Evolutionary conservation across 2,113 vertebrate genomes (phyloP), one percentile per base, ranked within the genome.

Genomic region (Mirza zaza): DNA sequence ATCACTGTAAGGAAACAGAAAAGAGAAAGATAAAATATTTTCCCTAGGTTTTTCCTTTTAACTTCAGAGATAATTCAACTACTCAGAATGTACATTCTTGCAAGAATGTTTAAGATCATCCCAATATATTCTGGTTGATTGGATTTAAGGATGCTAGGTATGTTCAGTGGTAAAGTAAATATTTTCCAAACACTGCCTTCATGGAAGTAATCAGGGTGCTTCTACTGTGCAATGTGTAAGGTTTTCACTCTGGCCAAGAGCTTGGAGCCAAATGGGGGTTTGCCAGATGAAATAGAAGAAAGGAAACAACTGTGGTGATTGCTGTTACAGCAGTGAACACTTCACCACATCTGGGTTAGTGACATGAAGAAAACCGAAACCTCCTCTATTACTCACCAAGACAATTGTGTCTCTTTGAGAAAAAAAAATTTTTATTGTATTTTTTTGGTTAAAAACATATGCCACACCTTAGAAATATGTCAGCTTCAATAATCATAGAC

Each of bases 211-310:
- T 95, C 81, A 80, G 80, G 82, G 50, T 79, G 63, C 42, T 98
- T 97, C 97, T 97, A 87, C 70, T 96, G 95, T 91, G 87, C 94
- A 94, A 95, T 98, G 98, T 98, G 96, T 96, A 79, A 97, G 97
- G 97, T 84, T 96, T 97, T 94, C 93, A 96, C 97, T 98, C 94
- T 94, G 96, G 96, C 95, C 94, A 98, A 97, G 98, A 98, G 97
- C 87, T 96, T 87, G 79, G 97, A 98, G 97, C 97, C 97, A 97
- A 97, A 97, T 98, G 98, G 97, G 97, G 95, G 92, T 97, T 90
- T 98, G 97, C 97, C 98, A 95, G 98, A 98, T 97, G 97, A 97
- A 98, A 96, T 83, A 98, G 85, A 98, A 98, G 98, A 97, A 95
- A 96, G 96, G 92, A 85, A 96, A 95, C 88, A 98, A 95, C 94